These are phyloP conservation scores for Melieria omissa DNA, from an alignment of 2,888 invertebrate species.

Conservation along the genomic window DNA sequence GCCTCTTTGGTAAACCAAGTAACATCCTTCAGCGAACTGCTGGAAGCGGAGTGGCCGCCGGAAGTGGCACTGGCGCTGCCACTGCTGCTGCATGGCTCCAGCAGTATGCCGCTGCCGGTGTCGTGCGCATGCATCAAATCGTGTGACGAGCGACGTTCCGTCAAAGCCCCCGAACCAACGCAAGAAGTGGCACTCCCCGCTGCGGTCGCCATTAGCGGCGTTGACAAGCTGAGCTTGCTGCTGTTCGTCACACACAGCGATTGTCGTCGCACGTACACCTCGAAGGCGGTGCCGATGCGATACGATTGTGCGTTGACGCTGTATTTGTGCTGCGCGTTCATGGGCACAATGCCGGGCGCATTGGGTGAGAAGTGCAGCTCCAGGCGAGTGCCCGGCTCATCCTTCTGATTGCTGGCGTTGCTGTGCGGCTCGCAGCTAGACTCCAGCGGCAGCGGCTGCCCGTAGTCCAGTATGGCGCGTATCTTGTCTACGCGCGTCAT, in stretches of 20 bases:
- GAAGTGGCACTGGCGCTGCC: conserved; percentile 20
- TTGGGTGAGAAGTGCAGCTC: conserved; percentile 64
- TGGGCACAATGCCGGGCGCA: conserved; percentile 57
- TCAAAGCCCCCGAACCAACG: conserved; percentile 13
- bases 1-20: conserved; percentile 67
- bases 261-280: conserved; percentile 64
- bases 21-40: conserved; percentile 59
- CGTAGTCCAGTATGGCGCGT: conserved; percentile 65
- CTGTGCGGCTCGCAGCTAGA: conserved; percentile 53
- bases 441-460: conserved; percentile 65
- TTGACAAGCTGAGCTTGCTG: conserved; percentile 38
- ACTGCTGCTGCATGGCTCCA: conserved; percentile 3
- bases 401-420: conserved; percentile 58
- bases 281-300: conserved; percentile 65
- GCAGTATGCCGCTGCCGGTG: conserved; percentile 10
- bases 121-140: conserved; percentile 27
- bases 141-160: conserved; percentile 22
- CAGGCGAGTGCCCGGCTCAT: conserved; percentile 65
- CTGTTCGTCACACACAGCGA: conserved; percentile 59
- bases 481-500: conserved; percentile 67
- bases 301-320: conserved; percentile 59
- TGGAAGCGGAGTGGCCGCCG: conserved; percentile 49
- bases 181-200: conserved; percentile 43
- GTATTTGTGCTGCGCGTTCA: conserved; percentile 57
- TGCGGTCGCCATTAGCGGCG: conserved; percentile 26